Conservation (phyloP, 1,140 invertebrate genomes). For the Drosophila mauritiana region DNA sequence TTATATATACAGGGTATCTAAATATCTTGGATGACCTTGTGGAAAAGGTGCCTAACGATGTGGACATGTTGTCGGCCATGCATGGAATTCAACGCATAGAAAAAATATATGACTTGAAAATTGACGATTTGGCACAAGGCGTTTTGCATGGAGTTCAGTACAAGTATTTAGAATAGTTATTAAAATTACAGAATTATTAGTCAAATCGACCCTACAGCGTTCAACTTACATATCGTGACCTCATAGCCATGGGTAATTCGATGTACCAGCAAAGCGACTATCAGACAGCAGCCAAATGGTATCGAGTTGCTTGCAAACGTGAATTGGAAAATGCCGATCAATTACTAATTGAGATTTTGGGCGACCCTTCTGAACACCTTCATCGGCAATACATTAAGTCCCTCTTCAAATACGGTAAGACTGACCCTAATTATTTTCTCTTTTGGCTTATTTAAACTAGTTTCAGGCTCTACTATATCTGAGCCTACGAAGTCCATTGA, state of each 20-base stretch:
- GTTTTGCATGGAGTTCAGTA: constrained; percentile 13
- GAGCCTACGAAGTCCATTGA: background rate
- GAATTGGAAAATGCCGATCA: background rate
- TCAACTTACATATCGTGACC: constrained; percentile 31
- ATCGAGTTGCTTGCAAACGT: constrained; percentile 23
- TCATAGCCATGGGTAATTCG: constrained; percentile 31
- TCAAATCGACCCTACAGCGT: constrained; percentile 1
- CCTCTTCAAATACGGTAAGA: constrained; percentile 2
- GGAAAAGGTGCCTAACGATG: background rate
- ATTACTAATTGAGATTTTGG: constrained; percentile 13
- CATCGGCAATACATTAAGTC: constrained; percentile 15
- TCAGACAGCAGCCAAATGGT: constrained; percentile 43
- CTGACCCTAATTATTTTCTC: too few species aligned
- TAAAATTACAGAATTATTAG: background rate
- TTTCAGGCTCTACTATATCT: background rate
- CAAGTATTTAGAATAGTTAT: background rate
- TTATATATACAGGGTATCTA: background rate
- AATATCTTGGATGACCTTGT: background rate
- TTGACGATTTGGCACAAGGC: constrained; percentile 24
- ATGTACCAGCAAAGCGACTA: constrained; percentile 30
- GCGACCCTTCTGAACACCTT: background rate
- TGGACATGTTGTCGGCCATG: constrained; percentile 10
- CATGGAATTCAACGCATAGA: constrained; percentile 23
- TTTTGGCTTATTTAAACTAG: background rate
- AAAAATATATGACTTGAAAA: background rate